Conservation (phyloP, 2,888 invertebrate species). For the Pecten maximus region DNA sequence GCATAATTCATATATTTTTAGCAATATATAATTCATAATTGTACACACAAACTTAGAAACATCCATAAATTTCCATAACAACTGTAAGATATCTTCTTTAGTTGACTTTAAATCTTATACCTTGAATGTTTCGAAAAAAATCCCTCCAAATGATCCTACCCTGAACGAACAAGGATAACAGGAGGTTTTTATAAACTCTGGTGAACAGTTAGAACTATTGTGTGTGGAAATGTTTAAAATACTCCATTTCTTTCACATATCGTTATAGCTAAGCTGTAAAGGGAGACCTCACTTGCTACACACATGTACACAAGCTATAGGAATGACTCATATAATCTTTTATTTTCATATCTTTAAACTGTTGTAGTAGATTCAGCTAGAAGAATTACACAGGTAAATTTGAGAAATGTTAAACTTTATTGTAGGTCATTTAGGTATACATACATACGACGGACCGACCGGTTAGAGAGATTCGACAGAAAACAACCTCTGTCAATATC, state of each 20-base stretch:
- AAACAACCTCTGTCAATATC: slow-evolving; percentile 11
- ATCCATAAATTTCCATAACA: background rate
- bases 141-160: background rate
- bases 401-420: slow-evolving; percentile 19
- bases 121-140: background rate
- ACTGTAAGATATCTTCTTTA: background rate
- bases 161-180: background rate
- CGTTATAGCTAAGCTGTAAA: background rate
- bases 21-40: background rate
- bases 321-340: slow-evolving; percentile 33
- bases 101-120: background rate
- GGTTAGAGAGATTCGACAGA: background rate
- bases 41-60: background rate
- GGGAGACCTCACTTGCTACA: background rate
- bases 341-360: slow-evolving; percentile 28
- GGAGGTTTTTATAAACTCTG: background rate
- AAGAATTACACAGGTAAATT: slow-evolving; percentile 35
- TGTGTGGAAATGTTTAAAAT: slow-evolving; percentile 11
- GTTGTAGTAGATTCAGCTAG: background rate
- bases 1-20: background rate
- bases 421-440: slow-evolving; percentile 10
- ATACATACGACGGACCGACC: background rate
- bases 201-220: background rate
- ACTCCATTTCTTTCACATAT: slow-evolving; percentile 16
- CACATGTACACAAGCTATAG: slow-evolving; percentile 17